Conservation (phyloP, 2,888 invertebrate genomes). For the Ametastegia equiseti region DNA sequence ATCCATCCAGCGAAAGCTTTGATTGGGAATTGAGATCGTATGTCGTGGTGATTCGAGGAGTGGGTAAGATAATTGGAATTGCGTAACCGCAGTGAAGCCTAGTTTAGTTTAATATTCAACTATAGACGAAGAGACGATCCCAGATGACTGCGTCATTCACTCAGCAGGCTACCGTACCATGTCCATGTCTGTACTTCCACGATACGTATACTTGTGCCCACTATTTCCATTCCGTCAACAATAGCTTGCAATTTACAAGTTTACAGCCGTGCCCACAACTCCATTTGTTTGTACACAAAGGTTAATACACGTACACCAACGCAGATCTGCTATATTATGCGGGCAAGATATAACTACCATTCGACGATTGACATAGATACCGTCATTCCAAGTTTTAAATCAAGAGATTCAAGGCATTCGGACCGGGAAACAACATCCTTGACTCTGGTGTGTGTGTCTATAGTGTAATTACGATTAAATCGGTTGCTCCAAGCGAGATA, state of each 20-base stretch:
- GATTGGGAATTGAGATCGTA: slow-evolving; percentile 37
- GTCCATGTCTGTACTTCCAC: slow-evolving; percentile 11
- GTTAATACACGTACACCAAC: not conserved
- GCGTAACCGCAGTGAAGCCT: slow-evolving; percentile 37
- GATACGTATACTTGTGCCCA: not conserved
- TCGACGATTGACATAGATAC: not conserved
- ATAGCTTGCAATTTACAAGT: slow-evolving; percentile 46
- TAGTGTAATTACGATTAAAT: not conserved
- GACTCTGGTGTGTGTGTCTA: not conserved
- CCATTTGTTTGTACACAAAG: slow-evolving; percentile 1
- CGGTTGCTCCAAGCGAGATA: not conserved
- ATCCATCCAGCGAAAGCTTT: slow-evolving; percentile 37
- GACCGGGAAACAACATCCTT: not conserved
- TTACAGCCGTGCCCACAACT: slow-evolving; percentile 28
- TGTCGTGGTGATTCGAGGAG: slow-evolving; percentile 12
- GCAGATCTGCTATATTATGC: not conserved
- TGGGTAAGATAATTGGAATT: slow-evolving; percentile 44
- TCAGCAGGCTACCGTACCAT: slow-evolving; percentile 28
- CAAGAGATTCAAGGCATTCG: not conserved
- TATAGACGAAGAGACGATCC: slow-evolving; percentile 40
- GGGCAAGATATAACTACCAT: not conserved
- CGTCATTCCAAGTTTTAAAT: not conserved
- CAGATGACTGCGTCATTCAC: slow-evolving; percentile 39
- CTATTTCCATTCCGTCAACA: slow-evolving; percentile 18
- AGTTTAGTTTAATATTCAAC: slow-evolving; percentile 43